These are phyloP conservation scores for Connochaetes taurinus DNA, from an alignment of 2,113 vertebrate species.

Conservation along the genomic window DNA sequence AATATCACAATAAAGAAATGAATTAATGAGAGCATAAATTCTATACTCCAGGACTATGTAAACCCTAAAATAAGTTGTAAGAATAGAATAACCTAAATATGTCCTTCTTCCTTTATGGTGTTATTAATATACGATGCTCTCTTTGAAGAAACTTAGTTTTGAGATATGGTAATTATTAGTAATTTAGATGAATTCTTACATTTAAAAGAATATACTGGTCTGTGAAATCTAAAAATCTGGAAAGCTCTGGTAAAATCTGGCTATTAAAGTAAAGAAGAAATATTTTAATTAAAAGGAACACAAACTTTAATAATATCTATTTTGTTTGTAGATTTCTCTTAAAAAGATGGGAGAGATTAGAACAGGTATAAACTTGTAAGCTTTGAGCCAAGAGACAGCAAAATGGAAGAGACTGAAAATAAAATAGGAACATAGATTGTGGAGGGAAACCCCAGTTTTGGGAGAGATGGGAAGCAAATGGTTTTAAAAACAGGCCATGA, in stretches of 20 bases:
- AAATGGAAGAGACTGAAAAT: background rate
- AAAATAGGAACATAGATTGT: background rate
- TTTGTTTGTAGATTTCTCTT: background rate
- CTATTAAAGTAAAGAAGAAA: background rate
- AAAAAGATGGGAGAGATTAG: background rate
- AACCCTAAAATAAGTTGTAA: background rate
- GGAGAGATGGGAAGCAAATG: background rate
- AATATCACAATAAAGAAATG: constrained; percentile 52
- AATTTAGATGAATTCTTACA: background rate
- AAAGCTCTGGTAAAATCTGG: background rate
- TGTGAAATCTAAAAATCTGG: background rate
- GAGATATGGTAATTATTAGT: background rate
- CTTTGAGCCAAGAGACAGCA: background rate
- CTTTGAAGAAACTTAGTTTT: background rate
- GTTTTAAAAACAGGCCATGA: background rate
- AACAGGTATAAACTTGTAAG: background rate
- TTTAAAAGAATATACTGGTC: background rate
- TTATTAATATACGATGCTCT: background rate
- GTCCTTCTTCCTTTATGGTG: background rate
- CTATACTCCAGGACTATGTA: background rate
- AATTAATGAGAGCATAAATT: constrained; percentile 37
- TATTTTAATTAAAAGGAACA: background rate
- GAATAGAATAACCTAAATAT: background rate
- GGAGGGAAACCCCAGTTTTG: background rate
- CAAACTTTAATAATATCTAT: background rate